Percentiles rank a stretch among this genome's conserved stretches.
phyloP scores from a whole-genome alignment of 2,888 invertebrate genomes.

The Syrphus vitripennis region DNA sequence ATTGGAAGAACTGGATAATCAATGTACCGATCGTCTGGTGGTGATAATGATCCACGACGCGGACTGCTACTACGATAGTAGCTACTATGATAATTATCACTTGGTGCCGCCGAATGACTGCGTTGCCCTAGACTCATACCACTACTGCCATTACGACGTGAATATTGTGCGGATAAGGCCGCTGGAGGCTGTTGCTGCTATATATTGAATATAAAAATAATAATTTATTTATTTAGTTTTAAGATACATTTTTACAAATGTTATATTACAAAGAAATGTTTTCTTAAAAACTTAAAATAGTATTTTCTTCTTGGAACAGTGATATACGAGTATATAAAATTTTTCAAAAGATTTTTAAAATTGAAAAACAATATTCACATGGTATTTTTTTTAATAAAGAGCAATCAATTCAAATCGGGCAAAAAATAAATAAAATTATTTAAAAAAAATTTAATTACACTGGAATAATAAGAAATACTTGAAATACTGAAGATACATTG shows the following conservation, averaged over 20 bases:
- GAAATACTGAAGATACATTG: slow-evolving; percentile 56
- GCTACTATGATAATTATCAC: slow-evolving; percentile 80
- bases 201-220: not conserved
- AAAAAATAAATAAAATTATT: slow-evolving; percentile 17
- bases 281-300: not conserved
- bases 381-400: slow-evolving; percentile 3
- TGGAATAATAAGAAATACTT: slow-evolving; percentile 41
- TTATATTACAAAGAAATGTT: not conserved
- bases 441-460: slow-evolving; percentile 16
- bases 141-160: slow-evolving; percentile 81
- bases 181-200: slow-evolving; percentile 57
- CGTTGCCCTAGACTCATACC: slow-evolving; percentile 84
- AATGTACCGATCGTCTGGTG: slow-evolving; percentile 81
- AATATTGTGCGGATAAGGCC: slow-evolving; percentile 75
- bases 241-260: not conserved
- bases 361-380: not conserved
- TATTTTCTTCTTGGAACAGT: slow-evolving; percentile 45
- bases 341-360: not conserved
- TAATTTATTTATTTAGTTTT: not conserved
- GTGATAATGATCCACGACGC: slow-evolving; percentile 82
- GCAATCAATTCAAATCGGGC: slow-evolving; percentile 56
- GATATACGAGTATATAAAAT: slow-evolving; percentile 16
- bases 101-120: slow-evolving; percentile 93
- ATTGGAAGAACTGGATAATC: slow-evolving; percentile 81
- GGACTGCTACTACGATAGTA: slow-evolving; percentile 88